Evolutionary conservation across 2,797 vertebrate species (phyloP), one percentile per base, ranked within the genome.

Genomic region (Meriones psammophilus): DNA sequence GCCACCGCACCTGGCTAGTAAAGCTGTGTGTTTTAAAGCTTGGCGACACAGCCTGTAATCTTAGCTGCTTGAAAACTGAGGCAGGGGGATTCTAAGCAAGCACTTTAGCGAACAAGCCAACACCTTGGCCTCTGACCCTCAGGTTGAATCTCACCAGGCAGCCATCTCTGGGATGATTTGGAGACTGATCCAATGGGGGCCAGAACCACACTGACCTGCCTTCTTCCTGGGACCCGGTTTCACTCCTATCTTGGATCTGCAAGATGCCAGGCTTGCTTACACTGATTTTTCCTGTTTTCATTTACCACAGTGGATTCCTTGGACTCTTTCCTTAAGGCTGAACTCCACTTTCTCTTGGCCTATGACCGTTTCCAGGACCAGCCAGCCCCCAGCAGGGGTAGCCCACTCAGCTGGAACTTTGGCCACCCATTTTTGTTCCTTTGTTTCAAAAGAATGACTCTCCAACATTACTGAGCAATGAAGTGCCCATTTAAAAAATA

Each of bases 401-500:
- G n/a, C 14, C 64, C 42, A 91, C 66, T 83, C 86, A 30, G 14
- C 76, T 84, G 62, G 42, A 71, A 89, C 22, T 86, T 58, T 64
- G 30, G 56, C 15, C 1, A 86, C 6, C n/a, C 10, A 71, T 79
- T 95, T 80, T n/a, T 71, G 64, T 46, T 71, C 84, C 50, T 86
- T 86, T 89, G 60, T 92, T 94, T 89, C 66, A 92, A 92, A 89
- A 89, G 58, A 17, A 54, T 71, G 42, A 58, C 80, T 89, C 73
- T 64, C 46, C 46, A 94, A 71, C 36, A 89, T 80, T 58, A 50
- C n/a, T 64, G 17, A 73, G 42, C 73, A 92, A 94, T 78, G 76
- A 89, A 50, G 69, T 85, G 54, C 76, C 62, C 42, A 30, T 74
- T 79, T 76, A 90, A 92, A 64, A 28, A 95, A 39, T 76, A 76